These are phyloP conservation scores for Podarcis lilfordi DNA, from an alignment of 2,797 vertebrate species.

Conservation along the genomic window DNA sequence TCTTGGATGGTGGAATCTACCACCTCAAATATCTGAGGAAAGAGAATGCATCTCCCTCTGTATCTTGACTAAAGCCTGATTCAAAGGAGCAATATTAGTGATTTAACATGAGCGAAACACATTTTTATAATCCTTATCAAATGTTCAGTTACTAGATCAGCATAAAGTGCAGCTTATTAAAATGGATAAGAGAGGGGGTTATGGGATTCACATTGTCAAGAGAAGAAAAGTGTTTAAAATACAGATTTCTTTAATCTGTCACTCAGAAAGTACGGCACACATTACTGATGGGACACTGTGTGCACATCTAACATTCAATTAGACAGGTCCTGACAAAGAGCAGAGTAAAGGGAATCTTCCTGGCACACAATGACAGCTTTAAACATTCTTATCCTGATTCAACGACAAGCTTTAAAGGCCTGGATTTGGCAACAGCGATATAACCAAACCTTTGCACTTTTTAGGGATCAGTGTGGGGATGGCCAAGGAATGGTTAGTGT, in stretches of 20 bases:
- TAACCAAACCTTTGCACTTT: slow-evolving; percentile 35
- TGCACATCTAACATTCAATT: slow-evolving; percentile 54
- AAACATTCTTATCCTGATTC: slow-evolving; percentile 56
- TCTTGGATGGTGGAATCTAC: slow-evolving; percentile 30
- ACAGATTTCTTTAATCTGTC: slow-evolving; percentile 63
- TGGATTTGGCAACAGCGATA: slow-evolving; percentile 26
- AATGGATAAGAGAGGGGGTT: slow-evolving; percentile 65
- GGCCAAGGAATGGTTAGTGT: not conserved
- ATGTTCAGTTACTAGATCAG: slow-evolving; percentile 64
- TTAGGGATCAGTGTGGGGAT: not conserved
- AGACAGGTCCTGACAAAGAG: slow-evolving; percentile 50
- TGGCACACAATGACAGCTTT: slow-evolving; percentile 39
- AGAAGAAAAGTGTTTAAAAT: slow-evolving; percentile 57
- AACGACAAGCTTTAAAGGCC: slow-evolving; percentile 46
- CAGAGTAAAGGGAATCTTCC: slow-evolving; percentile 38
- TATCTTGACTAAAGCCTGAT: slow-evolving; percentile 43
- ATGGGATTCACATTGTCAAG: slow-evolving; percentile 58
- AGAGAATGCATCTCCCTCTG: not conserved
- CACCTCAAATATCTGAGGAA: slow-evolving; percentile 8
- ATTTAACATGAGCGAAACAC: slow-evolving; percentile 64
- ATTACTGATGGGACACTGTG: not conserved
- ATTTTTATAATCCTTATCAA: slow-evolving; percentile 74
- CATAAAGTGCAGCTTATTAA: slow-evolving; percentile 66
- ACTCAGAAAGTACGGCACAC: not conserved
- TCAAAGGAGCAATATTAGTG: slow-evolving; percentile 45